phyloP scores from a whole-genome alignment of 1,140 invertebrate genomes.

The Trialeurodes vaporariorum region DNA sequence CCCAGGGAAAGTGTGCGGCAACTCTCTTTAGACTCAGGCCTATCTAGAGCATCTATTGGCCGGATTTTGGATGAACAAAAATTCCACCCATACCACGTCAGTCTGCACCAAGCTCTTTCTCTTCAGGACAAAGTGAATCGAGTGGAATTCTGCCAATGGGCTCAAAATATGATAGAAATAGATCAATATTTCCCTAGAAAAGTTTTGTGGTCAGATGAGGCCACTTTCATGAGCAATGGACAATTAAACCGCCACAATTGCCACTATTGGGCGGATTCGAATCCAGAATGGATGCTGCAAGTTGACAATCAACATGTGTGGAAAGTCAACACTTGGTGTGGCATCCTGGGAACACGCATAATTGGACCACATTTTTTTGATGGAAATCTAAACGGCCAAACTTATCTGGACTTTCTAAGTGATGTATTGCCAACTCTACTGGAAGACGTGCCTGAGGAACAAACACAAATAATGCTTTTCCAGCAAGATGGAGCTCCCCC shows the following conservation, averaged over 20 bases:
- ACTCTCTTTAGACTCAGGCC: background rate
- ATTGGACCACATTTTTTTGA: constrained; percentile 32
- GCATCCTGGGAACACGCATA: constrained; percentile 20
- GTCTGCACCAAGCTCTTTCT: background rate
- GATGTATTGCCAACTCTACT: constrained; percentile 28
- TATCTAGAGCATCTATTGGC: background rate
- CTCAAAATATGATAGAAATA: background rate
- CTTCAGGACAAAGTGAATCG: background rate
- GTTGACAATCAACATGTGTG: constrained; percentile 20
- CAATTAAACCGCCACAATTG: constrained; percentile 14
- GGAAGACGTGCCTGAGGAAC: constrained; percentile 26
- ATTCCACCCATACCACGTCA: background rate
- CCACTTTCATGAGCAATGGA: constrained; percentile 9
- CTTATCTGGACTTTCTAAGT: constrained; percentile 26
- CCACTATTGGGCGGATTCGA: constrained; percentile 12
- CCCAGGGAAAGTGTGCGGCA: too few species aligned
- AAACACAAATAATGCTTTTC: constrained; percentile 23
- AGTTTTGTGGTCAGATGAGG: constrained; percentile 11
- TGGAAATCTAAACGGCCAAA: constrained; percentile 17
- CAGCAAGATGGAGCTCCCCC: constrained; percentile 27
- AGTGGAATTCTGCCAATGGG: background rate
- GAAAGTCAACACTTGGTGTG: constrained; percentile 16
- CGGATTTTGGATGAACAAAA: background rate
- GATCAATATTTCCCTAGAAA: constrained; percentile 2
- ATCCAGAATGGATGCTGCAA: constrained; percentile 9